phyloP scores from a whole-genome alignment of 2,113 vertebrate species.

The Motacilla tschutschensis region DNA sequence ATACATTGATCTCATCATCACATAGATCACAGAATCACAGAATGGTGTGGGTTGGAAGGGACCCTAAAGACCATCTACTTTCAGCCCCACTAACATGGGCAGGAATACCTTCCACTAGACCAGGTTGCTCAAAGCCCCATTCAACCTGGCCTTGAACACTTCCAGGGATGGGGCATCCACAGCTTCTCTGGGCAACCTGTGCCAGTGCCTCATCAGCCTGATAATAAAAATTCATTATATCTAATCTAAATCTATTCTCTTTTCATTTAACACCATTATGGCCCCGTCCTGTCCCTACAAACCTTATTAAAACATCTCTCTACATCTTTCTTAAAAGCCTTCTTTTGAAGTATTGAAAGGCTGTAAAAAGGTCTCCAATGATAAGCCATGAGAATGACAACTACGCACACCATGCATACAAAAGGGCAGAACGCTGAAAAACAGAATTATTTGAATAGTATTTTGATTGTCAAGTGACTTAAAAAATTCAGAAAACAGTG shows the following conservation, averaged over 20 bases:
- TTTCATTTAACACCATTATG: accelerated
- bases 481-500: background rate
- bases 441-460: background rate
- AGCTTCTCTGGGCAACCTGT: background rate
- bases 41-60: background rate
- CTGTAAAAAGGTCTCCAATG: background rate
- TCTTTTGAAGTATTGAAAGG: background rate
- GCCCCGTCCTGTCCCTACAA: background rate
- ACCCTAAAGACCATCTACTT: background rate
- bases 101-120: background rate
- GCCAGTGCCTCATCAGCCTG: background rate
- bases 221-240: background rate
- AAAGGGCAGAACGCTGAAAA: background rate
- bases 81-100: background rate
- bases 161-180: background rate
- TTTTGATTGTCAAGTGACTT: background rate
- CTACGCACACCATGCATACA: background rate
- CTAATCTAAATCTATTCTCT: background rate
- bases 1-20: background rate
- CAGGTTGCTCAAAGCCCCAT: background rate
- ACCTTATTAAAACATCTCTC: background rate
- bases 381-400: background rate
- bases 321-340: background rate
- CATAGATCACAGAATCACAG: background rate
- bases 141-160: background rate